Conservation (phyloP, 2,888 invertebrate species). For the Apamea crenata region DNA sequence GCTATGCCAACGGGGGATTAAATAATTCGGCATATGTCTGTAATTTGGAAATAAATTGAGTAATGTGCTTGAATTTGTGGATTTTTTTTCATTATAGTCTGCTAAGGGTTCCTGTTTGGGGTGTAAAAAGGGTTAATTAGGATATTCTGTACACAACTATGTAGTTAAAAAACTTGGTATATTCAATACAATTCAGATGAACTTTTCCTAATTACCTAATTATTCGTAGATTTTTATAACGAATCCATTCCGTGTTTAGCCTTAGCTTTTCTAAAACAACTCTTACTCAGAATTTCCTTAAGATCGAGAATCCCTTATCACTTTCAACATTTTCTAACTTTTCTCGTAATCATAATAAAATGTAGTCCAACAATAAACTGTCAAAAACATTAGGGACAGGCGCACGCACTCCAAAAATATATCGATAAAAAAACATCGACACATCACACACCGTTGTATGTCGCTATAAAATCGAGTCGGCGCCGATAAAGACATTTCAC, state of each 20-base stretch:
- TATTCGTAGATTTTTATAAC: neutral
- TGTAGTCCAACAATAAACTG: neutral
- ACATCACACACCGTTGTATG: constrained; percentile 45
- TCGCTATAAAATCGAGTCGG: constrained; percentile 77
- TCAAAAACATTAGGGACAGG: constrained; percentile 40
- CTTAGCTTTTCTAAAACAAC: neutral
- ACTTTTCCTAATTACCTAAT: too few species aligned
- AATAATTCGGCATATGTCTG: constrained; percentile 65
- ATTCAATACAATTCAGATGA: neutral
- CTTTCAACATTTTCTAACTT: neutral
- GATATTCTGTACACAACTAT: neutral
- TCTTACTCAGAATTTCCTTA: neutral
- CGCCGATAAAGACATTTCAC: constrained; percentile 83
- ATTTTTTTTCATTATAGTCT: constrained; percentile 16
- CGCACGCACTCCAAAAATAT: constrained; percentile 24
- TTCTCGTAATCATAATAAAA: neutral
- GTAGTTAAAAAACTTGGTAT: neutral
- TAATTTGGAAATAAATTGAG: constrained; percentile 59
- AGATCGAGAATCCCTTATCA: neutral
- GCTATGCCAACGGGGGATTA: constrained; percentile 59
- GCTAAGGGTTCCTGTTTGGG: constrained; percentile 3
- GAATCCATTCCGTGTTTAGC: neutral
- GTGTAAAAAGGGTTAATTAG: constrained; percentile 30
- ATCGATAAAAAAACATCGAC: constrained; percentile 62
- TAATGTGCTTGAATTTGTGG: constrained; percentile 49